These are phyloP conservation scores for Hydrozoanthus gracilis DNA, from an alignment of 92 coral and sea anemone species.

Conservation along the genomic window DNA sequence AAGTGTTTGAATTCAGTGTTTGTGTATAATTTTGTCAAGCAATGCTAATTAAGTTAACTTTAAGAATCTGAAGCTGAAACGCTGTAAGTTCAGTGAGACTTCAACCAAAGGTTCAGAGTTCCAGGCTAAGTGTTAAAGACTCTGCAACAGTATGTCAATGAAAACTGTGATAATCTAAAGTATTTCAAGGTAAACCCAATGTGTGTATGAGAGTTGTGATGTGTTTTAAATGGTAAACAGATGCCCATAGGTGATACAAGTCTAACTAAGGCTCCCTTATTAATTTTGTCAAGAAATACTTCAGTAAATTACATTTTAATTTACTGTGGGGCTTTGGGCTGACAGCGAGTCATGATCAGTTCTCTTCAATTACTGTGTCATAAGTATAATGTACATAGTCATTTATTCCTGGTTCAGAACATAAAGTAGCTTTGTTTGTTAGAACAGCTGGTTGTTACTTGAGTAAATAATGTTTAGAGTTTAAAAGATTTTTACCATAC, in stretches of 20 bases:
- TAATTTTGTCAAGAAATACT: constrained; percentile 25
- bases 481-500: not conserved
- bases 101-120: too few species aligned
- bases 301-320: constrained; percentile 18
- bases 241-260: not conserved
- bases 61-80: too few species aligned
- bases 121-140: not conserved
- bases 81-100: too few species aligned
- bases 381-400: too few species aligned
- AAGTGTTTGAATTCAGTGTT: too few species aligned
- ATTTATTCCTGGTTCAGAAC: too few species aligned
- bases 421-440: too few species aligned
- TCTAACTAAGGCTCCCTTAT: not conserved
- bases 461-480: too few species aligned
- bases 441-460: too few species aligned
- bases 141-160: not conserved
- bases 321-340: not conserved
- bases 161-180: not conserved
- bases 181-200: not conserved
- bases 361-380: not conserved
- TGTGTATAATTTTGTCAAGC: too few species aligned
- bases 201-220: too few species aligned
- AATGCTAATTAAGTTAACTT: too few species aligned
- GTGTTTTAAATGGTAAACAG: not conserved
- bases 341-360: not conserved